These are phyloP conservation scores for Chrysodeixis includens DNA, from an alignment of 2,888 invertebrate genomes.

Conservation along the genomic window DNA sequence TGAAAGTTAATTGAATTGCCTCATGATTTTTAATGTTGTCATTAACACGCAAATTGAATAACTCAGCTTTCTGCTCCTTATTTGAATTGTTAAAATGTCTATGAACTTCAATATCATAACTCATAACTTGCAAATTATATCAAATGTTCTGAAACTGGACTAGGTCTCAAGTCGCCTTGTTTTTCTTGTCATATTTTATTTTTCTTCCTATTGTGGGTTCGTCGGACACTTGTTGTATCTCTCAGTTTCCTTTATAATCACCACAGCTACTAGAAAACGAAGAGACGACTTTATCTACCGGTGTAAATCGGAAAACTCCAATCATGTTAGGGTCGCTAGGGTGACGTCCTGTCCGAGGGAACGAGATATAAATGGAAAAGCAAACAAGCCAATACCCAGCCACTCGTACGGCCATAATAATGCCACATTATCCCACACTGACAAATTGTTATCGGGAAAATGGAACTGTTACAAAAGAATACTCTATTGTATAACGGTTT, in stretches of 20 bases:
- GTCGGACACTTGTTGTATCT: constrained; percentile 19
- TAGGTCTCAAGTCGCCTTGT: too few species aligned
- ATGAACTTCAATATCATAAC: neutral
- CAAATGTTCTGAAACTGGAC: neutral
- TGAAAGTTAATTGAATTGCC: constrained; percentile 37
- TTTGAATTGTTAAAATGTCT: constrained; percentile 17
- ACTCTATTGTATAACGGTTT: too few species aligned
- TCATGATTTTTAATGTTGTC: constrained; percentile 36
- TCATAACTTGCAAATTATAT: neutral
- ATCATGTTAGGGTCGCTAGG: constrained; percentile 58
- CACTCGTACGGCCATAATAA: constrained; percentile 32
- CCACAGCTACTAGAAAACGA: constrained; percentile 9
- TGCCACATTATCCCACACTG: neutral
- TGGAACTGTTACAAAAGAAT: too few species aligned
- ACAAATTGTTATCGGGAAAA: too few species aligned
- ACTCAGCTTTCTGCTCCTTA: constrained; percentile 15
- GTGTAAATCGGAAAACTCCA: constrained; percentile 59
- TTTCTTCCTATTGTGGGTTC: too few species aligned
- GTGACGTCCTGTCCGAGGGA: constrained; percentile 64
- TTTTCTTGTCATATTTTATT: too few species aligned
- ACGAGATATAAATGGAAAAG: constrained; percentile 71
- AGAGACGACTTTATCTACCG: constrained; percentile 18
- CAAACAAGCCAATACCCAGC: constrained; percentile 63
- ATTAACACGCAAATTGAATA: constrained; percentile 26
- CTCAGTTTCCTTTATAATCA: constrained; percentile 9